Percentiles rank a stretch among this genome's conserved stretches.
These are phyloP conservation scores for Typhlichthys eigenmanni DNA, from an alignment of 2,797 vertebrate genomes.

Conservation along the genomic window DNA sequence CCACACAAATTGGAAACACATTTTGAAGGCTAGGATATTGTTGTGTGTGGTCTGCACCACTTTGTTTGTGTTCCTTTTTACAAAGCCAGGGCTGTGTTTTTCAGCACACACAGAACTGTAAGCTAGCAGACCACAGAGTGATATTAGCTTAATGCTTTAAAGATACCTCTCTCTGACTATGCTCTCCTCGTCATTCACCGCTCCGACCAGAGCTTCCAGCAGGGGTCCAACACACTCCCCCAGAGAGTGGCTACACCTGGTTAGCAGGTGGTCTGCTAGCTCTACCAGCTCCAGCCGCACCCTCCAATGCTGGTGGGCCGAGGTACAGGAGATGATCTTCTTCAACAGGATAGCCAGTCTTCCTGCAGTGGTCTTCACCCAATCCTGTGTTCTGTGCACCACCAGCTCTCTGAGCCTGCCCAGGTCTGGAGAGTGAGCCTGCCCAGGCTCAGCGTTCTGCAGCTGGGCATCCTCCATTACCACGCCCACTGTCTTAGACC, in stretches of 20 bases:
- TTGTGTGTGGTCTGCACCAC: too few relatives aligned
- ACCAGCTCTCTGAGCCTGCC: slow-evolving; percentile 78
- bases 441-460: slow-evolving; percentile 37
- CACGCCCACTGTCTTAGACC: slow-evolving; percentile 76
- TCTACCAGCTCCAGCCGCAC: slow-evolving; percentile 85
- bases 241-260: slow-evolving; percentile 79
- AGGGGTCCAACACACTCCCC: slow-evolving; percentile 77
- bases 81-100: too few relatives aligned
- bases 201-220: slow-evolving; percentile 86
- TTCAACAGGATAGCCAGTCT: slow-evolving; percentile 82
- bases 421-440: slow-evolving; percentile 49
- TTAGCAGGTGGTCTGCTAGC: slow-evolving; percentile 79
- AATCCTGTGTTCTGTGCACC: slow-evolving; percentile 80
- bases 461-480: slow-evolving; percentile 89
- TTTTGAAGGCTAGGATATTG: too few relatives aligned
- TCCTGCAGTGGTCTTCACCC: slow-evolving; percentile 80
- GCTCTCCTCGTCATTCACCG: slow-evolving; percentile 83
- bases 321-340: slow-evolving; percentile 82
- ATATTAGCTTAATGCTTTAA: too few relatives aligned
- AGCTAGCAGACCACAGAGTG: too few relatives aligned
- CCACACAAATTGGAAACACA: too few relatives aligned
- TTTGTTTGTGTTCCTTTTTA: too few relatives aligned
- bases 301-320: slow-evolving; percentile 89
- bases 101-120: too few relatives aligned
- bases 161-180: slow-evolving; percentile 78